Conservation (phyloP, 2,113 vertebrate species). For the Colinus virginianus region DNA sequence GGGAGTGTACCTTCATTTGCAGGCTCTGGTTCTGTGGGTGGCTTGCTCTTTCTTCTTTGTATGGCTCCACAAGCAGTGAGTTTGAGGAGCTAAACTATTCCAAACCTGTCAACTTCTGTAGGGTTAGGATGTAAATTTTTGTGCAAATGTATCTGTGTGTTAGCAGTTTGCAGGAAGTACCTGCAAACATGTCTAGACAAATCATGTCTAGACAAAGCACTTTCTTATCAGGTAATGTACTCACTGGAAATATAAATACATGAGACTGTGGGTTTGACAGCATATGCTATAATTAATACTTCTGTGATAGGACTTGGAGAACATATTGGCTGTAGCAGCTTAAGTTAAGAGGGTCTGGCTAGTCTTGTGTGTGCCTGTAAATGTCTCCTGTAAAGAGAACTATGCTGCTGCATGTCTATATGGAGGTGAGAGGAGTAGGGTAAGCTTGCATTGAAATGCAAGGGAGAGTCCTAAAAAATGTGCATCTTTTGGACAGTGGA, state of each 20-base stretch:
- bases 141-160: not conserved
- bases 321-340: not conserved
- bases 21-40: not conserved
- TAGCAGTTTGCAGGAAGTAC: not conserved
- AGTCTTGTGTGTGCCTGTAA: not conserved
- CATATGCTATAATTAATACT: not conserved
- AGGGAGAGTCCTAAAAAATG: not conserved
- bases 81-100: conserved; percentile 4
- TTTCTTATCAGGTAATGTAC: not conserved
- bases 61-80: not conserved
- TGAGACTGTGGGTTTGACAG: not conserved
- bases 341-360: not conserved
- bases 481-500: not conserved
- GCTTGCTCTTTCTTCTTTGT: not conserved
- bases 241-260: not conserved
- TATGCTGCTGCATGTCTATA: not conserved
- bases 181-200: not conserved
- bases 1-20: not conserved
- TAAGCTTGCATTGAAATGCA: not conserved
- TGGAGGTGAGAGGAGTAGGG: not conserved
- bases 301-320: not conserved
- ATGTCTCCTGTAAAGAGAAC: not conserved
- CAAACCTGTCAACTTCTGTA: not conserved
- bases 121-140: not conserved
- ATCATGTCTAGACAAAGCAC: not conserved